Conservation (phyloP, 1,140 invertebrate genomes). For the Lasaia peninsularis region DNA sequence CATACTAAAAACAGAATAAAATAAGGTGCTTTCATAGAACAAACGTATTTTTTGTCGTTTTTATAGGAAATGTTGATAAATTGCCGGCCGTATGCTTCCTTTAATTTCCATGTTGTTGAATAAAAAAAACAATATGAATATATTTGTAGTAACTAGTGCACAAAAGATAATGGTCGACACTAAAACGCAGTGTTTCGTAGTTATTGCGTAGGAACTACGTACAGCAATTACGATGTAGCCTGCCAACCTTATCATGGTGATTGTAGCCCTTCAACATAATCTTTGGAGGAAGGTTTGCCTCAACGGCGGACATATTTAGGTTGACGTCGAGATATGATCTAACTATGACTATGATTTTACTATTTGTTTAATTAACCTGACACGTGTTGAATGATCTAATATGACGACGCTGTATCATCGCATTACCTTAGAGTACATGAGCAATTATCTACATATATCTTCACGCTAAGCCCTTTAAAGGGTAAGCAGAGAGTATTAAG, state of each 20-base stretch:
- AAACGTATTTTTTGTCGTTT: too few species aligned
- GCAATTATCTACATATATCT: too few species aligned
- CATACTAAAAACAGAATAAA: too few species aligned
- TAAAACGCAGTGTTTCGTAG: neutral
- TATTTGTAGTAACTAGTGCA: constrained; percentile 11
- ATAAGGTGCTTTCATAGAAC: too few species aligned
- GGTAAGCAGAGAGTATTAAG: too few species aligned
- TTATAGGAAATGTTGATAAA: too few species aligned
- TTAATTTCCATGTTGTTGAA: too few species aligned
- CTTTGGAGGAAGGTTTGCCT: constrained; percentile 5
- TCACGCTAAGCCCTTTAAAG: too few species aligned
- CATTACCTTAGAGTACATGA: too few species aligned
- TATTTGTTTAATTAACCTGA: neutral
- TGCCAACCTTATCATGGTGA: constrained; percentile 11
- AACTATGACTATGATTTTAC: constrained; percentile 1
- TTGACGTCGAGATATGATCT: constrained; percentile 2
- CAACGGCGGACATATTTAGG: constrained; percentile 8
- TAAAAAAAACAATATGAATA: neutral
- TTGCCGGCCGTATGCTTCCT: too few species aligned
- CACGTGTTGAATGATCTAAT: neutral
- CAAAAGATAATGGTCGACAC: constrained; percentile 9
- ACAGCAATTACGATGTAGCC: constrained; percentile 7
- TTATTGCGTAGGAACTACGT: constrained; percentile 1
- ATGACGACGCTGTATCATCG: too few species aligned
- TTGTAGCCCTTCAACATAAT: constrained; percentile 9